Evolutionary conservation across 2,888 invertebrate genomes (phyloP).

Genomic region (Pristionchus maxplancki): DNA sequence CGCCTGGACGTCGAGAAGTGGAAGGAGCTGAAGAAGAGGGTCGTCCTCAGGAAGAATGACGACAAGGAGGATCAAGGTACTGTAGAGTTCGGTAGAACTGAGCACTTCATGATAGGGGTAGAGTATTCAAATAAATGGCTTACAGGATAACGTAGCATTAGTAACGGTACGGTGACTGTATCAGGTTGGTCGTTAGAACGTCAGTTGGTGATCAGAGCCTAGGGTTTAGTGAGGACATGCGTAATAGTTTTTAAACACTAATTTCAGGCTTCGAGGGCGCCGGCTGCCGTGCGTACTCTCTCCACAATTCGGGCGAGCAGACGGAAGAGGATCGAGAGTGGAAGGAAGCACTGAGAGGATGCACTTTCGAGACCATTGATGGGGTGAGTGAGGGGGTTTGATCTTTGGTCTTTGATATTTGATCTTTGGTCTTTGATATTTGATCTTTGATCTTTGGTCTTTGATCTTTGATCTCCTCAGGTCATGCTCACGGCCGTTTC

Average conservation of each 20-base stretch:
- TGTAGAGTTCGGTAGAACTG: no score
- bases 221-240: no score
- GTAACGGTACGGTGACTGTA: no score
- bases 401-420: not conserved
- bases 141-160: no score
- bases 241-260: no score
- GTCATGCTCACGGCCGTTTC: not conserved
- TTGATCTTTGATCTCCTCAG: not conserved
- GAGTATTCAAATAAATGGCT: no score
- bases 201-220: no score
- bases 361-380: not conserved
- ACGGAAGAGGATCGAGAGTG: not conserved
- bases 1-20: not conserved
- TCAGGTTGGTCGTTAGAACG: no score
- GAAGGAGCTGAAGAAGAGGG: not conserved
- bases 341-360: not conserved
- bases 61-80: not conserved
- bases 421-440: not conserved
- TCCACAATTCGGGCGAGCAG: not conserved
- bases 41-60: not conserved
- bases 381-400: not conserved
- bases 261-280: not conserved
- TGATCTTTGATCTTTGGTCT: no score
- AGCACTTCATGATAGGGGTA: no score
- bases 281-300: not conserved